Conservation (phyloP, 2,113 vertebrate species). For the Calonectris borealis region DNA sequence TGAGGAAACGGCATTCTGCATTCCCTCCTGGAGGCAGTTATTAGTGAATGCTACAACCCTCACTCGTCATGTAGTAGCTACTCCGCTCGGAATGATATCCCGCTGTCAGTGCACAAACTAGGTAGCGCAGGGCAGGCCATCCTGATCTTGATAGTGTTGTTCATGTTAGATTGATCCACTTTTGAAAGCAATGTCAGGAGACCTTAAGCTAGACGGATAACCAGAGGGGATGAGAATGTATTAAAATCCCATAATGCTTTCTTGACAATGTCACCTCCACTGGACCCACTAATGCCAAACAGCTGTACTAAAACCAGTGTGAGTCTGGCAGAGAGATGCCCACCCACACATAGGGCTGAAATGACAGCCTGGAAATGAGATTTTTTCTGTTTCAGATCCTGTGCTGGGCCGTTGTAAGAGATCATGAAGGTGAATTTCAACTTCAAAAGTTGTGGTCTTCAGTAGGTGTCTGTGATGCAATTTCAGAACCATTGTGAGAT, state of each 20-base stretch:
- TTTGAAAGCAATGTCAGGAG: neutral
- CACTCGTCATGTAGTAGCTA: neutral
- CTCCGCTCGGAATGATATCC: fast-evolving
- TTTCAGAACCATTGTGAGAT: neutral
- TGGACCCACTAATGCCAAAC: neutral
- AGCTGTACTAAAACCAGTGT: neutral
- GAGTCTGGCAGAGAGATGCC: neutral
- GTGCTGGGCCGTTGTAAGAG: neutral
- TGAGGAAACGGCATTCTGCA: neutral
- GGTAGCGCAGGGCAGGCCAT: neutral
- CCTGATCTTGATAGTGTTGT: neutral
- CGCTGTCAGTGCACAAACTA: fast-evolving
- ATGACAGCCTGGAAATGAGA: neutral
- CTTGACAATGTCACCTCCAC: neutral
- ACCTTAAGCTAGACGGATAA: neutral
- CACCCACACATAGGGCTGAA: neutral
- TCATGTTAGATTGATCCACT: neutral
- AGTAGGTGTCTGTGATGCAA: neutral
- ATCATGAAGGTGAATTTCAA: neutral
- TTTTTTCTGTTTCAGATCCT: neutral
- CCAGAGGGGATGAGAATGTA: neutral
- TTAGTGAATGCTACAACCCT: neutral
- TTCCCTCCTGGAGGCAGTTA: neutral
- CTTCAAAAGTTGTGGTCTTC: neutral
- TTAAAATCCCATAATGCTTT: neutral